Evolutionary conservation across 2,113 vertebrate genomes (phyloP).

Genomic region (Urocolius indicus): DNA sequence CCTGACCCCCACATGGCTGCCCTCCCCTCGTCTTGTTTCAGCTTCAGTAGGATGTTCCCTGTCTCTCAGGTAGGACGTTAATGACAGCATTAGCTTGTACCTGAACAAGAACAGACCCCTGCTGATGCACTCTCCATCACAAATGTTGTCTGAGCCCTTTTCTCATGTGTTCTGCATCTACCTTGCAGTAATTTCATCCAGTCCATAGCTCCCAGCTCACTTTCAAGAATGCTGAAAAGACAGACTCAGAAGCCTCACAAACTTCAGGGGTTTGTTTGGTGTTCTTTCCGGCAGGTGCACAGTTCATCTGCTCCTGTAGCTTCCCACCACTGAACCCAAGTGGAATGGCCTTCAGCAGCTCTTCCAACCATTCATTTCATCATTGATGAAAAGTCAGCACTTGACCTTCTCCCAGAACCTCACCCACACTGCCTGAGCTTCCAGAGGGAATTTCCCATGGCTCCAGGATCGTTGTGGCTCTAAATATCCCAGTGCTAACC

Average conservation of each 20-base stretch:
- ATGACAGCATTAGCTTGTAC: not conserved
- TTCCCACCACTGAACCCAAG: not conserved
- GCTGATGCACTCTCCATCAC: not conserved
- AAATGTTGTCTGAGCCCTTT: not conserved
- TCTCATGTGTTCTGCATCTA: not conserved
- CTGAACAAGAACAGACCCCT: not conserved
- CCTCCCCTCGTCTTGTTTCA: not conserved
- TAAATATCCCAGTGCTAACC: not conserved
- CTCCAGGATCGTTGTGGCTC: not conserved
- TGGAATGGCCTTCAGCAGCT: not conserved
- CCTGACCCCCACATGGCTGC: not conserved
- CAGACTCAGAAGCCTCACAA: not conserved
- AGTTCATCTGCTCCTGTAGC: not conserved
- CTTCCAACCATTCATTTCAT: not conserved
- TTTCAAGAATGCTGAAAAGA: not conserved
- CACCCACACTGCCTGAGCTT: not conserved
- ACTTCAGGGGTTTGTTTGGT: fast-evolving
- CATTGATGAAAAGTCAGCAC: not conserved
- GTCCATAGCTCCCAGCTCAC: not conserved
- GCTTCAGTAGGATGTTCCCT: not conserved
- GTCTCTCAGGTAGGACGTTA: not conserved
- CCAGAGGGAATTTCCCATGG: not conserved
- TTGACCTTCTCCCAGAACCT: not conserved
- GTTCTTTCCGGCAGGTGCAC: not conserved
- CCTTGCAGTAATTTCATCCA: not conserved